phyloP scores from a whole-genome alignment of 2,797 vertebrate genomes.

The Crocidura indochinensis region DNA sequence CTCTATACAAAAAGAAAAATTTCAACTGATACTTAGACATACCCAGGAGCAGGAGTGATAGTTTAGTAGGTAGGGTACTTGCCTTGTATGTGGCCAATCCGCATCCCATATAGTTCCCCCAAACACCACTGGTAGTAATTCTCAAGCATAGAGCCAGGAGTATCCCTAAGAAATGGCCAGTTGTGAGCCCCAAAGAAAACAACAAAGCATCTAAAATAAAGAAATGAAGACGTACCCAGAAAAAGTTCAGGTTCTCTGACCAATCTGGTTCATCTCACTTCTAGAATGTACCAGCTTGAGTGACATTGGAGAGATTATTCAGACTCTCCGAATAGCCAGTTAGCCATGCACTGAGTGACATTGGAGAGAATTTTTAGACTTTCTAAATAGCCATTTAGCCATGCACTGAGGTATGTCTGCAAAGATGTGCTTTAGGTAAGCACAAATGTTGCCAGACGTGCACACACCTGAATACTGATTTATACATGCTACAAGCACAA shows the following conservation, averaged over 20 bases:
- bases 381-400: constrained; percentile 29
- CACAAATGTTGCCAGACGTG: not conserved
- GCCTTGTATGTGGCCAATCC: too few relatives aligned
- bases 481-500: constrained; percentile 3
- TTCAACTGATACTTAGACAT: not conserved
- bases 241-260: not conserved
- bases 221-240: too few relatives aligned
- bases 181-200: too few relatives aligned
- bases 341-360: constrained; percentile 6
- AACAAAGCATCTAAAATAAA: too few relatives aligned
- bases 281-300: constrained; percentile 30
- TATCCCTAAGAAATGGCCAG: too few relatives aligned
- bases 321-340: not conserved
- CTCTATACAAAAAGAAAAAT: not conserved
- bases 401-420: not conserved
- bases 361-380: too few relatives aligned
- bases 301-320: constrained; percentile 2
- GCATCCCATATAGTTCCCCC: too few relatives aligned
- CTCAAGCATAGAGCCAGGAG: too few relatives aligned
- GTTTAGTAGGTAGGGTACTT: too few relatives aligned
- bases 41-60: too few relatives aligned
- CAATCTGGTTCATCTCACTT: constrained; percentile 16
- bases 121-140: too few relatives aligned
- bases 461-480: not conserved
- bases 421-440: not conserved